Evolutionary conservation across 2,888 invertebrate genomes (phyloP).

Genomic region (Cancer borealis): DNA sequence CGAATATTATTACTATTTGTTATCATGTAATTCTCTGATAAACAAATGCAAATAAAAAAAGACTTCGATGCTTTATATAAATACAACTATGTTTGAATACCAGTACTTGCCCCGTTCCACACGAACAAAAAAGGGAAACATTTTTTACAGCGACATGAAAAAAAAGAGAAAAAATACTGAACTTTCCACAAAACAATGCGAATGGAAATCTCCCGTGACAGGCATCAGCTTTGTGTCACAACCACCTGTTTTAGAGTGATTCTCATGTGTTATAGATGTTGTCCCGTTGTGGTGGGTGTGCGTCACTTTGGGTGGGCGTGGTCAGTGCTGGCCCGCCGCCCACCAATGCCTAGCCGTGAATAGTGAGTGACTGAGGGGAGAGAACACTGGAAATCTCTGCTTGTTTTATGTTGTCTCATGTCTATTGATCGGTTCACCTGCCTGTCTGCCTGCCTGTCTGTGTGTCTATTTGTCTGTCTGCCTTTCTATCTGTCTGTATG

Average conservation of each 20-base stretch:
- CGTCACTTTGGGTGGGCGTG: not conserved
- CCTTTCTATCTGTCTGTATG: too few species aligned
- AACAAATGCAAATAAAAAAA: too few species aligned
- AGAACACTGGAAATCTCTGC: constrained; percentile 14
- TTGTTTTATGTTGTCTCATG: not conserved
- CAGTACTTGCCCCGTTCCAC: too few species aligned
- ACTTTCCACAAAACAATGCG: too few species aligned
- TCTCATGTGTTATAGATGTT: not conserved
- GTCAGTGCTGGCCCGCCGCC: not conserved
- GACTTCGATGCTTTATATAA: too few species aligned
- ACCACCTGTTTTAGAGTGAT: constrained; percentile 5
- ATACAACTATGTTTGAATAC: too few species aligned
- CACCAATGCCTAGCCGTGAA: not conserved
- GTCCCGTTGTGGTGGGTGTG: not conserved
- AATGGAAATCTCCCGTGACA: too few species aligned
- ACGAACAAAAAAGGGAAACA: too few species aligned
- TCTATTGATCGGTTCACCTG: not conserved
- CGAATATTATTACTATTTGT: too few species aligned
- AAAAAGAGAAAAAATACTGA: too few species aligned
- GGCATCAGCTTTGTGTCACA: not conserved
- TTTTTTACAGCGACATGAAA: too few species aligned
- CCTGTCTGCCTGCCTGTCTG: not conserved
- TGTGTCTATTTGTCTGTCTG: not conserved
- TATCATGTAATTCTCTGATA: too few species aligned
- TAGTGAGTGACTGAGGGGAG: not conserved